Evolutionary conservation across 2,797 vertebrate species (phyloP).

Genomic region (Tinamus major): DNA sequence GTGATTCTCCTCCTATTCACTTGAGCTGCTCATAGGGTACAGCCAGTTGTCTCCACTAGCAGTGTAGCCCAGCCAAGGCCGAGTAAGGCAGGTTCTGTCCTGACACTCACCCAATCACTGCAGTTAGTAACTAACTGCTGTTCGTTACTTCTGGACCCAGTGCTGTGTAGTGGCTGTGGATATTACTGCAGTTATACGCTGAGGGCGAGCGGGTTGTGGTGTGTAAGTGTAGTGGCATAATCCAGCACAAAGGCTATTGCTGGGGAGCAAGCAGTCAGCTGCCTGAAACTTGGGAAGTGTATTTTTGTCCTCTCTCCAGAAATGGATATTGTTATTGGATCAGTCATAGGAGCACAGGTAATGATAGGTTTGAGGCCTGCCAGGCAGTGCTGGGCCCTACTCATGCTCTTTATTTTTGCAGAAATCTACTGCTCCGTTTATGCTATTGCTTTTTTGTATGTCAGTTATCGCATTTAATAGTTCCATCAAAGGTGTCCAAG

Average conservation of each 20-base stretch:
- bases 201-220: neutral
- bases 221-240: too few species aligned
- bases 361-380: neutral
- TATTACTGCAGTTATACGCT: neutral
- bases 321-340: neutral
- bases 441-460: neutral
- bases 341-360: neutral
- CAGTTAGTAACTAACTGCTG: neutral
- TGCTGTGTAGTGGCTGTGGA: neutral
- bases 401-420: accelerated
- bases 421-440: neutral
- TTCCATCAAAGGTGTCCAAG: neutral
- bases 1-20: neutral
- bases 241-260: neutral
- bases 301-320: neutral
- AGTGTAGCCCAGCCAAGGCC: neutral
- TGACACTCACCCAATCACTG: accelerated
- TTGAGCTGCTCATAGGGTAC: neutral
- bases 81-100: neutral
- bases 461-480: neutral
- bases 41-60: neutral
- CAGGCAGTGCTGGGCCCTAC: neutral
- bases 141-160: neutral
- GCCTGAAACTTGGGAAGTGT: neutral
- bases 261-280: neutral